These are phyloP conservation scores for Esperia sulphurella DNA, from an alignment of 2,888 invertebrate species.

Conservation along the genomic window DNA sequence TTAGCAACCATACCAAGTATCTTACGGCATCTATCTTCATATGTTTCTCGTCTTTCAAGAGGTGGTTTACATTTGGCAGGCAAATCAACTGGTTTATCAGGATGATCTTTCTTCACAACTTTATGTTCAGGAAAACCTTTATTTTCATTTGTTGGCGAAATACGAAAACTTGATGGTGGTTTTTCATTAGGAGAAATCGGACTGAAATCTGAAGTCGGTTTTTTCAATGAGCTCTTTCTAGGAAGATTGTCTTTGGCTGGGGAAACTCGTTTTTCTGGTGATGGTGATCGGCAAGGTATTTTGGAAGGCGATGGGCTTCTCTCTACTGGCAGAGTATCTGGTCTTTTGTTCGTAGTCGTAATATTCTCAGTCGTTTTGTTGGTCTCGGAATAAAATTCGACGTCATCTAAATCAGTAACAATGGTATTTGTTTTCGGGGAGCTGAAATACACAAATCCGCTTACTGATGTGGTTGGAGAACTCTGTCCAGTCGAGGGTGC, in stretches of 20 bases:
- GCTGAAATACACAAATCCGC: conserved; percentile 73
- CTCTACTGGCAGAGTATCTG: conserved; percentile 32
- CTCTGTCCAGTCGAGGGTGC: conserved; percentile 66
- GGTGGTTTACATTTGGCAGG: conserved; percentile 75
- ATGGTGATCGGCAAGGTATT: conserved; percentile 63
- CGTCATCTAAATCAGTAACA: conserved; percentile 60
- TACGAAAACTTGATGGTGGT: conserved; percentile 58
- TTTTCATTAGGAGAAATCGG: conserved; percentile 55
- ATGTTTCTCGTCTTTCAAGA: conserved; percentile 83
- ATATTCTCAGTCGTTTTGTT: conserved; percentile 25
- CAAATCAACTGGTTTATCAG: conserved; percentile 31
- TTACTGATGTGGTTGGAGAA: conserved; percentile 77
- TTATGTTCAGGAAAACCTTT: conserved; percentile 37
- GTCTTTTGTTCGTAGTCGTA: conserved; percentile 24
- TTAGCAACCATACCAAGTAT: conserved; percentile 82
- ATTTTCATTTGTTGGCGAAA: conserved; percentile 53
- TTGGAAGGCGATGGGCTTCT: conserved; percentile 57
- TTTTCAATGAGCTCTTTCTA: conserved; percentile 70
- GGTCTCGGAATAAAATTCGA: conserved; percentile 32
- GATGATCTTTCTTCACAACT: conserved; percentile 44
- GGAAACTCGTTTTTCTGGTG: conserved; percentile 50
- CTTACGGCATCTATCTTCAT: conserved; percentile 85
- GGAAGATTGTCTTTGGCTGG: conserved; percentile 54
- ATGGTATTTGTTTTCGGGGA: conserved; percentile 46
- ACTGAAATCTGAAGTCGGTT: conserved; percentile 43